phyloP scores from a whole-genome alignment of 2,888 invertebrate species.

The Mongoloraphidia duomilia region DNA sequence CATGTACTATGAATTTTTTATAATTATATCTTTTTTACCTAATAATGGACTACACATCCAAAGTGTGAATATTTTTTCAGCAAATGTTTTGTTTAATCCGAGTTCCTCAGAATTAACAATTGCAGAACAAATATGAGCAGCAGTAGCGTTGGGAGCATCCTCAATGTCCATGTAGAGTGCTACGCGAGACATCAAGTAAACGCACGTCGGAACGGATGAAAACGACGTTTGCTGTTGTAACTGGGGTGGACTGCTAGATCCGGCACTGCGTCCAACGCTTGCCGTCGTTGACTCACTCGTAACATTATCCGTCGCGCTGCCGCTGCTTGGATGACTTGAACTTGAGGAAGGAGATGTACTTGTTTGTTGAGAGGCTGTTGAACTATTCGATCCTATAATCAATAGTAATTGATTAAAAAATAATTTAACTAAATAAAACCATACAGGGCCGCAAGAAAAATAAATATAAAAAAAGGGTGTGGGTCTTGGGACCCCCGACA shows the following conservation, averaged over 20 bases:
- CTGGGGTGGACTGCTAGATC: constrained; percentile 19
- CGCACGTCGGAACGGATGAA: constrained; percentile 43
- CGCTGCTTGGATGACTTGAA: constrained; percentile 12
- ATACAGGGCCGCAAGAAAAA: no score
- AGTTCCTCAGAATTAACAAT: constrained; percentile 63
- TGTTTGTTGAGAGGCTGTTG: not conserved
- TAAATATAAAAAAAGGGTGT: no score
- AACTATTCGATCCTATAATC: constrained; percentile 15
- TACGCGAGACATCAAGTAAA: constrained; percentile 70
- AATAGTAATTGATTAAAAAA: not conserved
- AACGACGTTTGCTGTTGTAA: constrained; percentile 16
- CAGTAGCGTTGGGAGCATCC: constrained; percentile 52
- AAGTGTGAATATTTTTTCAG: constrained; percentile 76
- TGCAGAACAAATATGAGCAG: constrained; percentile 37
- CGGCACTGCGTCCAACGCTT: not conserved
- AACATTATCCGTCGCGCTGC: constrained; percentile 8
- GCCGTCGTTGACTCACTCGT: constrained; percentile 15
- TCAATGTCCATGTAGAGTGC: constrained; percentile 77
- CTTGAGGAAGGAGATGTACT: constrained; percentile 17
- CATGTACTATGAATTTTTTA: no score
- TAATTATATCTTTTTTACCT: constrained; percentile 40
- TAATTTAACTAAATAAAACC: no score
- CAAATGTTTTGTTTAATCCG: constrained; percentile 58
- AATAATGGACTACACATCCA: constrained; percentile 90
- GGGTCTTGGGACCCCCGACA: no score